A percentile compares a stretch with the other conserved stretches of the same genome.
phyloP scores from a whole-genome alignment of 2,113 vertebrate species.

The Anolis sagrei region DNA sequence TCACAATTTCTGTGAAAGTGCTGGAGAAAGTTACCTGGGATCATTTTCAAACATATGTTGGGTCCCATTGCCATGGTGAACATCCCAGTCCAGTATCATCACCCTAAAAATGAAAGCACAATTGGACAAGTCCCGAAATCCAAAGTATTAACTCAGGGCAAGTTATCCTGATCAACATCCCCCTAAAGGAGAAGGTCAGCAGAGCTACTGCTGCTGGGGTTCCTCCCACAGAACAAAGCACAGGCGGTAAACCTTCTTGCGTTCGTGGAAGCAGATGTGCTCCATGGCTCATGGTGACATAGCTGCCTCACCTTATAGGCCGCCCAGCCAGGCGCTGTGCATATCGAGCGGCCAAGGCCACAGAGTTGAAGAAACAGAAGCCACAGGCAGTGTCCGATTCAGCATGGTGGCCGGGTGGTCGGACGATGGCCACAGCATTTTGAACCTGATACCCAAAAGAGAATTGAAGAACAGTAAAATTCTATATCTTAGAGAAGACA shows the following conservation, averaged over 20 bases:
- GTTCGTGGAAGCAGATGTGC: neutral
- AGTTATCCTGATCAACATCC: neutral
- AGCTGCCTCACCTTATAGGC: conserved; percentile 64
- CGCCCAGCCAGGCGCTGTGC: conserved; percentile 79
- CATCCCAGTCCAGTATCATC: conserved; percentile 91
- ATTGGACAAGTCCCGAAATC: conserved; percentile 1
- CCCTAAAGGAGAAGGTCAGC: neutral
- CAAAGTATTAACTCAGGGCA: neutral
- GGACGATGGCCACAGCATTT: conserved; percentile 85
- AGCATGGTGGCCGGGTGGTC: conserved; percentile 86
- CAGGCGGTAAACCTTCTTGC: neutral
- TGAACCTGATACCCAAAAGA: conserved; percentile 73
- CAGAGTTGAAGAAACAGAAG: conserved; percentile 92
- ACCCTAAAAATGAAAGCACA: conserved; percentile 67
- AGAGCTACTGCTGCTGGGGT: neutral
- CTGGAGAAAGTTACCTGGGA: conserved; percentile 74
- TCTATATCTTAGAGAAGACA: too few relatives aligned
- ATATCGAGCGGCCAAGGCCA: conserved; percentile 84
- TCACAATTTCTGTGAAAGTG: neutral
- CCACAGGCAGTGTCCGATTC: conserved; percentile 84
- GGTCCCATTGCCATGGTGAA: conserved; percentile 93
- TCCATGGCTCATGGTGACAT: neutral
- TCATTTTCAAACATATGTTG: conserved; percentile 91
- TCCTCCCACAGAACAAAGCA: neutral
- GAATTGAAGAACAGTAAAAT: too few relatives aligned